Conservation (phyloP, 2,797 vertebrate species). For the Rhinoraja longicauda region DNA sequence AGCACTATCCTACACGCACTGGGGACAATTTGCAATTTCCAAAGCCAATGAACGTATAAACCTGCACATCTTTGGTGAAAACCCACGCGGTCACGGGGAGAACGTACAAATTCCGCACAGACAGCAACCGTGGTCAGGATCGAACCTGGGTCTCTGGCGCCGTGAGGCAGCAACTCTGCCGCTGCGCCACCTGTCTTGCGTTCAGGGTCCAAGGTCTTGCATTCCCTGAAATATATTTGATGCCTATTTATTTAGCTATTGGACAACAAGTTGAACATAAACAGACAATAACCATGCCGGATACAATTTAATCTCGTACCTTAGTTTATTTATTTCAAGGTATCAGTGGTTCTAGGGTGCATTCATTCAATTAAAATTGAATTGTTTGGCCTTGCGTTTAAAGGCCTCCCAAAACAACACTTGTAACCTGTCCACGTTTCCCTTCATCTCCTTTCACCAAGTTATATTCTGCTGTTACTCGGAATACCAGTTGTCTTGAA, state of each 20-base stretch:
- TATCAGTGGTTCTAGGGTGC: not conserved
- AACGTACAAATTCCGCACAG: no score
- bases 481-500: not conserved
- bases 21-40: no score
- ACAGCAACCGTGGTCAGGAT: no score
- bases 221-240: not conserved
- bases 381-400: slow-evolving; percentile 7
- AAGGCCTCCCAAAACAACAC: not conserved
- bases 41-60: no score
- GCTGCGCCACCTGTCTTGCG: no score
- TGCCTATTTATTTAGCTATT: slow-evolving; percentile 6
- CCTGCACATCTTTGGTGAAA: no score
- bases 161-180: no score
- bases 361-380: not conserved
- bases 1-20: no score
- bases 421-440: not conserved
- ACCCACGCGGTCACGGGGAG: no score
- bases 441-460: not conserved
- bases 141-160: no score
- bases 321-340: slow-evolving; percentile 26
- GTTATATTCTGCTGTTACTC: not conserved
- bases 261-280: not conserved
- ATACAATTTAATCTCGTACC: not conserved
- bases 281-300: not conserved
- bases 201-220: no score